phyloP scores from a whole-genome alignment of 1,140 invertebrate species.

The Oedothorax gibbosus region DNA sequence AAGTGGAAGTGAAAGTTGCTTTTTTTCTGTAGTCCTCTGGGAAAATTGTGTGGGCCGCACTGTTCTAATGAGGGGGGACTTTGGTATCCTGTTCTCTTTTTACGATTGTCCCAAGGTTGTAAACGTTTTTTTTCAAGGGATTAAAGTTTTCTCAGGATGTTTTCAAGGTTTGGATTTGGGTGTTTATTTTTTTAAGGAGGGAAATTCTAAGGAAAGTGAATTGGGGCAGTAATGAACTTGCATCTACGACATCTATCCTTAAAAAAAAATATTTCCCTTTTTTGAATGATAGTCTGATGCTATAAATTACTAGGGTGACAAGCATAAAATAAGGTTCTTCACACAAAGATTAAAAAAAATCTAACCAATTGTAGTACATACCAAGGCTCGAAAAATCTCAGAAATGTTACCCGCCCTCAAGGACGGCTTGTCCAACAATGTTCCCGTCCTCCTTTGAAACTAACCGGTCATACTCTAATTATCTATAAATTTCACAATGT shows the following conservation, averaged over 20 bases:
- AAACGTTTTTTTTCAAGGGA: conserved; percentile 18
- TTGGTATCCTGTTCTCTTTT: conserved; percentile 28
- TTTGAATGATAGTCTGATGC: too few species aligned
- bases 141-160: conserved; percentile 56
- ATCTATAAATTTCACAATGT: too few species aligned
- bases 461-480: too few species aligned
- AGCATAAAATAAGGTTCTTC: too few species aligned
- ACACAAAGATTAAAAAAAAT: too few species aligned
- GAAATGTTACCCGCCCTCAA: too few species aligned
- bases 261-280: too few species aligned
- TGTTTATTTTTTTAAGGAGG: conserved; percentile 11
- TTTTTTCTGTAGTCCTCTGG: conserved; percentile 26
- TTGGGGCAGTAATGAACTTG: conserved; percentile 14
- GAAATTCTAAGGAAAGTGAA: conserved; percentile 17
- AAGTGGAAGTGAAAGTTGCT: conserved; percentile 54
- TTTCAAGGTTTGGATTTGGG: conserved; percentile 12
- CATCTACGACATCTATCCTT: neutral
- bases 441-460: too few species aligned
- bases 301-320: too few species aligned
- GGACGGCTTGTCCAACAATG: too few species aligned
- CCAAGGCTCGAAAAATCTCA: too few species aligned
- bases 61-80: neutral
- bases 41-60: conserved; percentile 54
- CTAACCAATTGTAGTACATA: too few species aligned
- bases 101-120: conserved; percentile 45